Conservation (phyloP, 2,113 vertebrate species). For the Stigmatopora nigra region DNA sequence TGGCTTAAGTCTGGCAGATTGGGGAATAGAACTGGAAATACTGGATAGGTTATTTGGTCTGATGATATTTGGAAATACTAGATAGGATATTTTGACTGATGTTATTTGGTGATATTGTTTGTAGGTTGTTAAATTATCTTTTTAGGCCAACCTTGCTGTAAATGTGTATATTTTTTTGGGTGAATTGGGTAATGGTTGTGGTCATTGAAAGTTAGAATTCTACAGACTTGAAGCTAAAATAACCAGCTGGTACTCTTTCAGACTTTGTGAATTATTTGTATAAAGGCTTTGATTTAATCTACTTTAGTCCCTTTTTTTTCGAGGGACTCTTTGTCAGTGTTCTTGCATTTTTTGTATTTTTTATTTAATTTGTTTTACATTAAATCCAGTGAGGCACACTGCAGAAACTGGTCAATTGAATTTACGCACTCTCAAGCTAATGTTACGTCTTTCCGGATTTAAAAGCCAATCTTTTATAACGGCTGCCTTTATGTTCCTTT, state of each 20-base stretch:
- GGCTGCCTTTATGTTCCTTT: not conserved
- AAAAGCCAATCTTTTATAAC: not conserved
- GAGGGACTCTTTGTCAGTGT: not conserved
- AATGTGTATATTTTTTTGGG: too few relatives aligned
- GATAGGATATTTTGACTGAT: not conserved
- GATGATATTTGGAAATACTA: not conserved
- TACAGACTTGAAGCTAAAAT: too few relatives aligned
- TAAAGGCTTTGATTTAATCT: not conserved
- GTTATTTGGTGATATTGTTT: too few relatives aligned
- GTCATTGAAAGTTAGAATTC: too few relatives aligned
- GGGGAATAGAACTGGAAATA: not conserved
- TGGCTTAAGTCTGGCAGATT: not conserved
- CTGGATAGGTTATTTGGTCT: not conserved
- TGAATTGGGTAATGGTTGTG: too few relatives aligned
- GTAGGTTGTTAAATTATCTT: too few relatives aligned
- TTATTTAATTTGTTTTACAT: not conserved
- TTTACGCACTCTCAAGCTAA: not conserved
- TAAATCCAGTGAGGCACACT: not conserved
- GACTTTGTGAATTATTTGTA: not conserved
- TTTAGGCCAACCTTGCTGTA: too few relatives aligned
- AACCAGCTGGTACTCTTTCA: not conserved
- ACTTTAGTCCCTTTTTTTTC: not conserved
- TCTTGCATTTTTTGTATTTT: not conserved
- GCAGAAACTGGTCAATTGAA: not conserved
- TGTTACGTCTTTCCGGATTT: not conserved